Percentiles rank a stretch among this genome's conserved stretches.
Evolutionary conservation across 2,113 vertebrate genomes (phyloP).

Genomic region (Sapajus apella): DNA sequence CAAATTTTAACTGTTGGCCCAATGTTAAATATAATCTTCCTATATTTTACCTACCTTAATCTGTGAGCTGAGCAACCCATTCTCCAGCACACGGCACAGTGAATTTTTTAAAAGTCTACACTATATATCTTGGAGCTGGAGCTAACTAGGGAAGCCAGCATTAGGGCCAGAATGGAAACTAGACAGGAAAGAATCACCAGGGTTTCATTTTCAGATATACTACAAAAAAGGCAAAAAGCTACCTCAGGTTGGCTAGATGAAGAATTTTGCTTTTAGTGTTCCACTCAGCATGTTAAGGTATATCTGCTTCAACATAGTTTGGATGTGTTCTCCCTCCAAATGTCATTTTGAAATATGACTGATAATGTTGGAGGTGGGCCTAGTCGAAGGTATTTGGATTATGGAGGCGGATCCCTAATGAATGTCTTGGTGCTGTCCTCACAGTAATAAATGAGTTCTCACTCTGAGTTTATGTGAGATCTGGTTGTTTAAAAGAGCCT

Average conservation of each 20-base stretch:
- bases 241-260: background rate
- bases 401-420: too few species aligned
- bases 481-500: too few species aligned
- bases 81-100: background rate
- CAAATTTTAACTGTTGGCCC: constrained; percentile 53
- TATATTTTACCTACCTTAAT: background rate
- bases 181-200: background rate
- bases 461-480: too few species aligned
- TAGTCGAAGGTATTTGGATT: too few species aligned
- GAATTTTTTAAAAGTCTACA: background rate
- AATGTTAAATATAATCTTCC: constrained; percentile 7
- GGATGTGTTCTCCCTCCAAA: too few species aligned
- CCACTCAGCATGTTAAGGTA: background rate
- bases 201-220: background rate
- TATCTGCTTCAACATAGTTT: background rate
- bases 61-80: constrained; percentile 19
- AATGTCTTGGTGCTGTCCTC: too few species aligned
- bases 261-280: background rate
- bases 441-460: too few species aligned
- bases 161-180: constrained; percentile 22
- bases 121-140: constrained; percentile 3
- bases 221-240: background rate
- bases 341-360: too few species aligned
- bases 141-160: constrained; percentile 37
- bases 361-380: too few species aligned